Base-by-base conservation (phyloP, 2,888 invertebrate genomes). In the Protophormia terraenovae region DNA sequence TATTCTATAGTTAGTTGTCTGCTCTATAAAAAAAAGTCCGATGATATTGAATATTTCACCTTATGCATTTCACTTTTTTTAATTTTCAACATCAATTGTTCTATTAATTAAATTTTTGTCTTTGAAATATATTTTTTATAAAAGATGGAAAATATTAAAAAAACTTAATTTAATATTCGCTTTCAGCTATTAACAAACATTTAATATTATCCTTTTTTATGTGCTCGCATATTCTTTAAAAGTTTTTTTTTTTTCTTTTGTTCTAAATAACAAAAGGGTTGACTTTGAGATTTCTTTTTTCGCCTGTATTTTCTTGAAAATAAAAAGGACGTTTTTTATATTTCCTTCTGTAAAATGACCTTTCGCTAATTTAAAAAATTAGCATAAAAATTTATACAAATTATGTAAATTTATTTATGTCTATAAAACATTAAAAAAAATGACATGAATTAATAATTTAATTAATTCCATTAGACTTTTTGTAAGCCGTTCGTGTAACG, bases 401-500 rank as follows among this genome's bases (percentile, higher is more conserved):
- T 71, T 55, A 38, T 71, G 66, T 24, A 19, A 55, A 53, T 38
- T 71, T 55, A 55, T 71, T 71, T 55, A 35, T 71, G 69, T 35
- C 35, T 32, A 71, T 24, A 38, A 71, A 66, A 53, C 29, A 50
- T 35, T 71, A 10, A n/a, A 38, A n/a, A 50, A 79, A 79, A 64
- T 62, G 38, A 79, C 47, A 71, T 62, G 71, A 64, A 79, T 79
- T 62, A 79, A 62, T 71, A 71, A 71, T 64, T 71, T 71, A 79
- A 62, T 79, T 69, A 69, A 58, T 58, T 67, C 55, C 62, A 38
- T 64, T 64, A 64, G 14, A 14, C 22, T 29, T 67, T 66, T 45
- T 62, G 38, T 64, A 67, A 67, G 29, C 29, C 19, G n/a, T 47
- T 47, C 10, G n/a, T 67, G 67, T 67, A 19, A 47, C 16, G 32